phyloP scores from a whole-genome alignment of 2,888 invertebrate species.

The Neoitamus cyanurus region DNA sequence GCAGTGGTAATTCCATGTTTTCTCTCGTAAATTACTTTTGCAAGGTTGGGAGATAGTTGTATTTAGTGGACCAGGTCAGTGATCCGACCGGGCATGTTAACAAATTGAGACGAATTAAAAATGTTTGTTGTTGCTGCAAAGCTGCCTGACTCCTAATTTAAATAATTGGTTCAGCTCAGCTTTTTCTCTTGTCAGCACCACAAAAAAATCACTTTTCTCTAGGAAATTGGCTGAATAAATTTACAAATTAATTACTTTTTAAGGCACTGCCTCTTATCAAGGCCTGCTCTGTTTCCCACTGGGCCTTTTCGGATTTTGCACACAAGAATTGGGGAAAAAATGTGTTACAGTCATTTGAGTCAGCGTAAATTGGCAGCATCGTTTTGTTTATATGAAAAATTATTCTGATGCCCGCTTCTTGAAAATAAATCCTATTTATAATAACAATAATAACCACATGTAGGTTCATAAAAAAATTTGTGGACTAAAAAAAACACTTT shows the following conservation, averaged over 20 bases:
- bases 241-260: neutral
- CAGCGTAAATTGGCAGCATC: no score
- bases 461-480: no score
- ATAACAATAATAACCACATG: no score
- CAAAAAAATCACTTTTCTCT: neutral
- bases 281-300: neutral
- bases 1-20: neutral
- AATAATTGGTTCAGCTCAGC: neutral
- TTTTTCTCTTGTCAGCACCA: neutral
- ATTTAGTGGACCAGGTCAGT: neutral
- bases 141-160: neutral
- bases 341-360: no score
- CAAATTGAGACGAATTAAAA: neutral
- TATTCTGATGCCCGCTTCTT: no score
- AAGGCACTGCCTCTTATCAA: neutral
- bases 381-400: no score
- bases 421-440: no score
- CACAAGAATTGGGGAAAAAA: no score
- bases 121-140: neutral
- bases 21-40: neutral
- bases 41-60: neutral
- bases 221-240: neutral
- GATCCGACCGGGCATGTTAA: neutral
- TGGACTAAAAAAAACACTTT: no score
- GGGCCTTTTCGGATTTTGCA: neutral